A percentile compares a stretch with the other conserved stretches of the same genome.
phyloP scores from a whole-genome alignment of 2,113 vertebrate genomes.

The Phaethon lepturus region DNA sequence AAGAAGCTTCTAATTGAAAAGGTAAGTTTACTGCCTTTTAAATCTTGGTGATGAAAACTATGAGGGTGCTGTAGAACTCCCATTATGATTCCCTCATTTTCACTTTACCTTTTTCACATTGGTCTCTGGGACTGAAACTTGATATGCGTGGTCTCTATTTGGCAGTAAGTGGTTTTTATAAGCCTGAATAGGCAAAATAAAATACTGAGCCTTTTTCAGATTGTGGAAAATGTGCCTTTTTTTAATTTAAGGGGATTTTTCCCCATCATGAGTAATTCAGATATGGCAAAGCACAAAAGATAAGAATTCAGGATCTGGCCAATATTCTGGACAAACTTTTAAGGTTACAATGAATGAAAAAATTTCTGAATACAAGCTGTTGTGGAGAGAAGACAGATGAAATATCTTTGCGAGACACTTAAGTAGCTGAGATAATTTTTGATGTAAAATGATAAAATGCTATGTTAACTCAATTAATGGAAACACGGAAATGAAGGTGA shows the following conservation, averaged over 20 bases:
- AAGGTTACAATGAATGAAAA: background rate
- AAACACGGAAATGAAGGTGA: background rate
- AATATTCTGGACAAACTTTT: background rate
- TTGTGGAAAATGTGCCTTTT: background rate
- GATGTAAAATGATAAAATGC: background rate
- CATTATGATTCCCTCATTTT: background rate
- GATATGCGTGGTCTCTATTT: background rate
- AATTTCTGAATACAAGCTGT: background rate
- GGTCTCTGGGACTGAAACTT: background rate
- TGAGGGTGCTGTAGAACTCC: background rate
- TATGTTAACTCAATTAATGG: background rate
- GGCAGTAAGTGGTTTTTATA: background rate
- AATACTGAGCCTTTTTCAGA: background rate
- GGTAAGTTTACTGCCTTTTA: slow-evolving; percentile 72
- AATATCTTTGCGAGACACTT: background rate
- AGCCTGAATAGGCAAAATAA: background rate
- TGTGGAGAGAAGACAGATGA: background rate
- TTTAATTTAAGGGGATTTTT: background rate
- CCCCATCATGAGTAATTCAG: background rate
- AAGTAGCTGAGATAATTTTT: background rate
- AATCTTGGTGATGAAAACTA: background rate
- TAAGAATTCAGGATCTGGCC: background rate
- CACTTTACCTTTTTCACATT: background rate
- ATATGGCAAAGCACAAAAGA: background rate
- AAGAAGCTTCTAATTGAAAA: slow-evolving; percentile 99